Percentiles rank a stretch among this genome's conserved stretches.
phyloP scores from a whole-genome alignment of 1,140 invertebrate genomes.

The Palaemon carinicauda region DNA sequence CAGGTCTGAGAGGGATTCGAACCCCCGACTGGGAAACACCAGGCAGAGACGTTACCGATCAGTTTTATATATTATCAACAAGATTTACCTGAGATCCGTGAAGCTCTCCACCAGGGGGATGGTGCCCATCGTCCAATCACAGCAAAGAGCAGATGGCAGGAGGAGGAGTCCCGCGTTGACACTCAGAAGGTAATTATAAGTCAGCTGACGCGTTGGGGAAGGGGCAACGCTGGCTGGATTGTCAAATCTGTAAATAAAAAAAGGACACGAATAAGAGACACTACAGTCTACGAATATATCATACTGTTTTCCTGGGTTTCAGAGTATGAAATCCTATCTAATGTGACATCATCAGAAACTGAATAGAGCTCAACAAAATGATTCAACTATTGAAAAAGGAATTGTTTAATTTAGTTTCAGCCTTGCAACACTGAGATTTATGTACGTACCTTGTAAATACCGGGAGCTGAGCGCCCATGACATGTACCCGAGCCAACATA shows the following conservation, averaged over 20 bases:
- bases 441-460: conserved; percentile 85
- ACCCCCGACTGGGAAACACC: no score
- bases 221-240: conserved; percentile 87
- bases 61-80: no score
- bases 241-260: conserved; percentile 77
- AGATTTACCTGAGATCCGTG: conserved; percentile 70
- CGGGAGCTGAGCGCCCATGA: conserved; percentile 95
- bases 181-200: conserved; percentile 91
- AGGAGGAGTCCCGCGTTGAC: conserved; percentile 91
- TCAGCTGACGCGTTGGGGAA: conserved; percentile 83
- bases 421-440: background rate
- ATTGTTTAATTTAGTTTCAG: background rate
- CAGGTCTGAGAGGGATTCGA: no score
- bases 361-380: no score
- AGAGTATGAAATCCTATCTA: no score
- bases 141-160: conserved; percentile 89
- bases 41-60: no score
- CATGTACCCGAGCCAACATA: conserved; percentile 84
- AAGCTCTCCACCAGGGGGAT: conserved; percentile 85
- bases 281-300: background rate
- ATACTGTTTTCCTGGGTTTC: no score
- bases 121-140: conserved; percentile 99
- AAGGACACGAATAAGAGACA: background rate
- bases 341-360: no score
- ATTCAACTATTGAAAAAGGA: no score